Evolutionary conservation across 1,140 invertebrate genomes (phyloP).

Genomic region (Halictus rubicundus): DNA sequence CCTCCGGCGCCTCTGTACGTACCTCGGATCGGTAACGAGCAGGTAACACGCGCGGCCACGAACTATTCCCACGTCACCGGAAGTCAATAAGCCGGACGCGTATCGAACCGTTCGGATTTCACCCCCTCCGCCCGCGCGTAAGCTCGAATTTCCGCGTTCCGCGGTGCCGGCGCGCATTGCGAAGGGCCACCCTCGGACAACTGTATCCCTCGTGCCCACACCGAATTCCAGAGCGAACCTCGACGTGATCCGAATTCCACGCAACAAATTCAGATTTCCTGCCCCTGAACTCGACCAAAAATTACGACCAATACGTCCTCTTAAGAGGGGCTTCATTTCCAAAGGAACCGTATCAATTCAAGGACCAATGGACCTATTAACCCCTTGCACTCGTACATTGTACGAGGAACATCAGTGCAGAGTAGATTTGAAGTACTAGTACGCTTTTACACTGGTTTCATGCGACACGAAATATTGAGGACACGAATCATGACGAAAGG

Average conservation of each 20-base stretch:
- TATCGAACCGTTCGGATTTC: slow-evolving; percentile 43
- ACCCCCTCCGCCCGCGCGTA: too few species aligned
- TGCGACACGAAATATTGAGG: too few species aligned
- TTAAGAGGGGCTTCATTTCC: too few species aligned
- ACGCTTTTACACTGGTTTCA: too few species aligned
- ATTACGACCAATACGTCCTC: too few species aligned
- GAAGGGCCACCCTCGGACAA: slow-evolving; percentile 31
- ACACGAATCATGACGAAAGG: too few species aligned
- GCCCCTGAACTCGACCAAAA: neutral
- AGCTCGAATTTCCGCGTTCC: slow-evolving; percentile 63
- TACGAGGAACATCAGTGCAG: too few species aligned
- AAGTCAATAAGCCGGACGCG: slow-evolving; percentile 61
- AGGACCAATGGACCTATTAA: too few species aligned
- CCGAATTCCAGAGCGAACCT: slow-evolving; percentile 38
- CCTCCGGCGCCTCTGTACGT: too few species aligned
- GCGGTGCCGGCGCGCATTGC: slow-evolving; percentile 27
- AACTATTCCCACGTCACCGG: slow-evolving; percentile 52
- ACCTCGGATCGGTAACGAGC: slow-evolving; percentile 34
- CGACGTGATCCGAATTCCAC: slow-evolving; percentile 27
- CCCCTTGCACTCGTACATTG: too few species aligned
- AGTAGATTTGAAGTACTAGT: too few species aligned
- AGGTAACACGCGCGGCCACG: slow-evolving; percentile 25
- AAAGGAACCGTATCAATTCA: too few species aligned
- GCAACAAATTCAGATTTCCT: neutral
- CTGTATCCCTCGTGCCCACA: slow-evolving; percentile 48